A percentile compares a stretch with the other conserved stretches of the same genome.
Evolutionary conservation across 2,888 invertebrate genomes (phyloP).

Genomic region (Gortyna flavago): DNA sequence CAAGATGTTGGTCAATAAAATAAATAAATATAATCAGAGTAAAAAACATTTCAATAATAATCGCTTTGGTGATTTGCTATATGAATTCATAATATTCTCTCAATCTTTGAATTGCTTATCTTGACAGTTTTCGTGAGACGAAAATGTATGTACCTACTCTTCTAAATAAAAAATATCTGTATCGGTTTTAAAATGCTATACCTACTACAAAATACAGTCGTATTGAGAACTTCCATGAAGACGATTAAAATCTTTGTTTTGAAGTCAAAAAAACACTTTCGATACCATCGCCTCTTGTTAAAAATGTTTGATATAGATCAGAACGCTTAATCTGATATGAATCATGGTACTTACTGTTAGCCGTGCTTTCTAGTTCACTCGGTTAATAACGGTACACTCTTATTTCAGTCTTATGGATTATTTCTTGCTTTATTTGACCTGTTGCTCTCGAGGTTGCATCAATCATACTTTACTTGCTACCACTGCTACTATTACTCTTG

Average conservation of each 20-base stretch:
- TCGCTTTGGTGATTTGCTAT: not conserved
- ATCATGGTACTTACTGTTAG: slow-evolving; percentile 49
- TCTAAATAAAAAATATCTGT: not conserved
- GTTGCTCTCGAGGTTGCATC: slow-evolving; percentile 21
- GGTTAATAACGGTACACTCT: slow-evolving; percentile 52
- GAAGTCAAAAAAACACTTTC: slow-evolving; percentile 37
- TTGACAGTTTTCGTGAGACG: not conserved
- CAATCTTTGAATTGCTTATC: not conserved
- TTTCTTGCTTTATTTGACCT: slow-evolving; percentile 39
- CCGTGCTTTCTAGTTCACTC: slow-evolving; percentile 52
- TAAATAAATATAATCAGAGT: not conserved
- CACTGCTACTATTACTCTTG: not conserved
- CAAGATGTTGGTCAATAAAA: not conserved
- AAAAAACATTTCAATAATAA: not conserved
- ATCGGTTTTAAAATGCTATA: not conserved
- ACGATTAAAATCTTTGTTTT: slow-evolving; percentile 11
- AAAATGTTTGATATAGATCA: slow-evolving; percentile 40
- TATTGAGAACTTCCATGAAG: slow-evolving; percentile 6
- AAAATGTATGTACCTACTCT: not conserved
- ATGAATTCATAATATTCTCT: not conserved
- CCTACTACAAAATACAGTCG: not conserved
- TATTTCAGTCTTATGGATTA: slow-evolving; percentile 42
- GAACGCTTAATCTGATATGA: slow-evolving; percentile 51
- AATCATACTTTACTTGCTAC: slow-evolving; percentile 41
- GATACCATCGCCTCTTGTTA: slow-evolving; percentile 44